Base-by-base conservation (phyloP, 1,140 invertebrate species). In the Brachionus asplanchnoidis region DNA sequence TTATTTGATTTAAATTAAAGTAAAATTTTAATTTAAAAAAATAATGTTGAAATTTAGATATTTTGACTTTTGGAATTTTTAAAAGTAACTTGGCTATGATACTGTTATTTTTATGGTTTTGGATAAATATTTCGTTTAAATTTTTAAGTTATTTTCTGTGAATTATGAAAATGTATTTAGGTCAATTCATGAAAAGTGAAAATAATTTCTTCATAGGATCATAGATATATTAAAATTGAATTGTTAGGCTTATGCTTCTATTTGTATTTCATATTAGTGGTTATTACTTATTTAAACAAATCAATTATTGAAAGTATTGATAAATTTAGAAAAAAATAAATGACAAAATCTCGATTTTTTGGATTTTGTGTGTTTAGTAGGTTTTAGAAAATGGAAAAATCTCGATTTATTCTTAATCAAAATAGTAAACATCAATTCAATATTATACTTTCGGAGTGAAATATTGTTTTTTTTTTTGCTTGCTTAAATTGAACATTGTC, bases 231-330 rank as follows among this genome's bases (percentile, higher is more conserved):
- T 23, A 60, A 20, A 60, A 60, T 9, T 60, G 9, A 60, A 20
- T 60, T 26, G 20, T 60, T 8, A 1, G n/a, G 11, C 20, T 60
- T 68, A 14, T 32, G 66, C 11, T 17, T 40, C 4, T 68, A 32
- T 68, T 68, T 68, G 12, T 68, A n/a, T 68, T 32, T 68, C n/a
- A 68, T 14, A 68, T 68, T 68, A 40, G 6, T 32, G n/a, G 12
- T 68, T 23, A 68, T 68, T 68, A 68, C 26, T 68, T 32, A 40
- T 68, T 28, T 68, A 68, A 68, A 68, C 32, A 68, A 68, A 68
- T 68, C 26, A 40, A 32, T 32, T 68, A 68, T 68, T 68, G 8
- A 68, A 36, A 68, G 23, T 68, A 68, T 68, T 36, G 66, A 32
- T 32, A 32, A 40, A 32, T 36, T 68, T 68, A 68, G n/a, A 32